phyloP scores from a whole-genome alignment of 2,888 invertebrate genomes.

The Biston betularia region DNA sequence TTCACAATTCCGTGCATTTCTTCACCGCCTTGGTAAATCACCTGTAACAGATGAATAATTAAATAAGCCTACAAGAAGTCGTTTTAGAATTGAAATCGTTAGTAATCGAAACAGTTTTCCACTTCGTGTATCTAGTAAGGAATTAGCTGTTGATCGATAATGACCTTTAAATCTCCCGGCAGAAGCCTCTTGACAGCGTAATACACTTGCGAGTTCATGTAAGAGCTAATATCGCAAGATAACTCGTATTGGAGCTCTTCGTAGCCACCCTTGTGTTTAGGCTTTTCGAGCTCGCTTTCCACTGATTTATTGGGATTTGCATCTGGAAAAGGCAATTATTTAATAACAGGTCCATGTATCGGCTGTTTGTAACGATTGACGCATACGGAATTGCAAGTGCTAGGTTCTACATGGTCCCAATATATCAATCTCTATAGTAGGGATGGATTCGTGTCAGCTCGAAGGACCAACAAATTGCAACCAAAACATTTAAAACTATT shows the following conservation, averaged over 20 bases:
- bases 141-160: background rate
- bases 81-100: no score
- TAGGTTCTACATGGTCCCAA: no score
- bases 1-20: conserved; percentile 76
- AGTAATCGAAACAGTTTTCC: no score
- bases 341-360: no score
- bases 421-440: no score
- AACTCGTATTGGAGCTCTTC: conserved; percentile 85
- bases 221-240: conserved; percentile 90
- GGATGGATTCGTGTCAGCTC: no score
- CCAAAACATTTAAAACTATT: no score
- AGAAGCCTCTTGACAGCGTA: conserved; percentile 94
- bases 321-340: conserved; percentile 56
- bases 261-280: conserved; percentile 54
- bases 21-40: conserved; percentile 86
- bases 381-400: no score
- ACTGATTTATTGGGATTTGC: conserved; percentile 76
- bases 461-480: no score
- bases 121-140: no score
- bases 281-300: conserved; percentile 69
- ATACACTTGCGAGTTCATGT: conserved; percentile 90
- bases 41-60: conserved; percentile 39
- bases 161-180: conserved; percentile 84
- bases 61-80: no score
- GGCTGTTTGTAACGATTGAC: no score